A percentile compares a stretch with the other conserved stretches of the same genome.
phyloP scores from a whole-genome alignment of 2,113 vertebrate species.

The Heterotis niloticus region DNA sequence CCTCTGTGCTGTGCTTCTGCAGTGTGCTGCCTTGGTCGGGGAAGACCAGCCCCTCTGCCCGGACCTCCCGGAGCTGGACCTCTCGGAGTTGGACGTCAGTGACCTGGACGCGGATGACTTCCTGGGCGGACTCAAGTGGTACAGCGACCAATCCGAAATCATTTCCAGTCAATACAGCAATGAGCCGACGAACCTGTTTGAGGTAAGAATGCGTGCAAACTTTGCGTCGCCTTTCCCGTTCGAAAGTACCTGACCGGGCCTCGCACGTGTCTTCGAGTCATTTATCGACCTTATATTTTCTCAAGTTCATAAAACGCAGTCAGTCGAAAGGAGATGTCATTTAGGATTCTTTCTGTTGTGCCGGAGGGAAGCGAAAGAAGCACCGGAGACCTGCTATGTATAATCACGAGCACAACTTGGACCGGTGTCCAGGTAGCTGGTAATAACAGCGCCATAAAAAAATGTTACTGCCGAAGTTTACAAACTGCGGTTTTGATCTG shows the following conservation, averaged over 20 bases:
- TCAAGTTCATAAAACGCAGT: not conserved
- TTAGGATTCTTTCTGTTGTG: not conserved
- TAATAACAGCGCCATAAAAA: conserved; percentile 26
- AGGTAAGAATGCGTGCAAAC: conserved; percentile 72
- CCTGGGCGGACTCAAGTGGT: conserved; percentile 97
- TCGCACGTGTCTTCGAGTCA: not conserved
- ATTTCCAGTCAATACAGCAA: conserved; percentile 97
- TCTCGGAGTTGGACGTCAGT: conserved; percentile 96
- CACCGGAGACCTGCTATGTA: not conserved
- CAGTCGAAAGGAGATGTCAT: not conserved
- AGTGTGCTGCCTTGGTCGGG: conserved; percentile 98
- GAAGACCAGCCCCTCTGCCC: conserved; percentile 99
- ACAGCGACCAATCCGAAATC: conserved; percentile 98
- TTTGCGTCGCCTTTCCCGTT: too few species aligned
- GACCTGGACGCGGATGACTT: conserved; percentile 95
- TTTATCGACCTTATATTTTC: not conserved
- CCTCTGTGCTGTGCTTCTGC: conserved; percentile 40
- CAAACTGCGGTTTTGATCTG: conserved; percentile 39
- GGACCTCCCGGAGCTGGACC: conserved; percentile 97
- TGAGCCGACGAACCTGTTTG: conserved; percentile 89
- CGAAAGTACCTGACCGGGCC: too few species aligned
- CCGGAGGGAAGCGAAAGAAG: not conserved
- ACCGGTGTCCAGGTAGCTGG: conserved; percentile 31
- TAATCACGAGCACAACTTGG: conserved; percentile 30
- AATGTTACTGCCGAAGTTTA: conserved; percentile 45